Evolutionary conservation across 2,888 invertebrate species (phyloP), one percentile per base, ranked within the genome.

Genomic region (Aleiodes testaceus): DNA sequence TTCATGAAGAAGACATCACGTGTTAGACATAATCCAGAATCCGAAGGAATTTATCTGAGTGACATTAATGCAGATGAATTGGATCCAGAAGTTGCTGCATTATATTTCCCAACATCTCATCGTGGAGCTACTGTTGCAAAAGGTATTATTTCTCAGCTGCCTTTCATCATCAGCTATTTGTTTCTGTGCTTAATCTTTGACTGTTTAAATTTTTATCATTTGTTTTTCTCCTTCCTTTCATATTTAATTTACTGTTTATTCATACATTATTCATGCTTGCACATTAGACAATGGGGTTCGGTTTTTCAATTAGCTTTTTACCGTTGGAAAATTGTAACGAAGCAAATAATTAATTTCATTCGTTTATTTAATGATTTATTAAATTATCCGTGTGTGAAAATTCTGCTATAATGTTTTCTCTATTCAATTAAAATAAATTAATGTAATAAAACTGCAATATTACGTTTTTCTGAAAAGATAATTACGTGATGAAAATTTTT

Each of bases 51-150:
- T 77, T 98, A 98, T 88, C 90, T 98, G 72, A 97, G 97, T 69
- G 97, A 98, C 84, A 90, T 97, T 74, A 96, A 96, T 85, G 92
- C 95, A 30, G 95, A 96, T 66, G 93, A 93, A 81, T 92, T 97
- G 88, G 96, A 97, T 87, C 97, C 97, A n/a, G 96, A 97, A 88
- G 92, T 95, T 76, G 93, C 95, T 77, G 92, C 96, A 83, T 90
- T 97, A 81, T 95, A 98, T 90, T 92, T 98, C 88, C 92, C 95
- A 80, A 87, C 91, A 85, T 88, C 88, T 84, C 91, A 84, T 80
- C 90, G 84, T 78, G 82, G 83, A 47, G 76, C 84, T 67, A 80
- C 81, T 70, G 78, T 77, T 45, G 79, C 77, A 63, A 87, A 87
- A 87, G 86, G 87, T 87, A 85, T 74, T 72, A 55, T 12, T 12